phyloP scores from a whole-genome alignment of 2,113 vertebrate species.

The Baryphthengus martii region DNA sequence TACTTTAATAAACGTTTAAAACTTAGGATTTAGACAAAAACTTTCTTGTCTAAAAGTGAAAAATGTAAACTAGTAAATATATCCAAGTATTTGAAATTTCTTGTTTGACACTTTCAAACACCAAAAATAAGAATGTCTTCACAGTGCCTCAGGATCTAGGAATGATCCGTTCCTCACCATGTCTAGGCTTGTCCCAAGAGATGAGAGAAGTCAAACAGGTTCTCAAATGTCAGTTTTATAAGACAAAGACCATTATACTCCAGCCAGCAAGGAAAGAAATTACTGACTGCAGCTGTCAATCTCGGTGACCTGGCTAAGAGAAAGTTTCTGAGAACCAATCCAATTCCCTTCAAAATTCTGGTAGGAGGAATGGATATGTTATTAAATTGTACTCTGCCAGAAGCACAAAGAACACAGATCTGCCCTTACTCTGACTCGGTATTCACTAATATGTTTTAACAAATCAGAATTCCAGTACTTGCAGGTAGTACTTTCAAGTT shows the following conservation, averaged over 20 bases:
- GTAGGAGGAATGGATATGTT: not conserved
- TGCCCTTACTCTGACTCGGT: not conserved
- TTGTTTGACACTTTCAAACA: not conserved
- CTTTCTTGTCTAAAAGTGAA: not conserved
- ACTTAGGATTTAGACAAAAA: not conserved
- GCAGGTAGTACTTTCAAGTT: not conserved
- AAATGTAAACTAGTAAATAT: not conserved
- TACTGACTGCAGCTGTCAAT: not conserved
- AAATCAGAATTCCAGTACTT: not conserved
- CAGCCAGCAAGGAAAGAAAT: not conserved
- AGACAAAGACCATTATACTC: not conserved
- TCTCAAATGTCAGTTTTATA: not conserved
- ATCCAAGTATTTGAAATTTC: not conserved
- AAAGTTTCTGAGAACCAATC: not conserved
- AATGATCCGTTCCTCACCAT: not conserved
- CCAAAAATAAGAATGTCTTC: not conserved
- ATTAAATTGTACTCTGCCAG: not conserved
- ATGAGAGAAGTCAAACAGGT: not conserved
- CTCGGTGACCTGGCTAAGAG: not conserved
- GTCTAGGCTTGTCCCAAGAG: slow-evolving; percentile 26
- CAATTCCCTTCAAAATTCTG: not conserved
- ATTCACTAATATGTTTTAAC: not conserved
- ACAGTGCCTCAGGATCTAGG: not conserved
- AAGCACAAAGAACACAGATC: not conserved
- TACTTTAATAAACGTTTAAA: not conserved